These are phyloP conservation scores for Aphrophora alni DNA, from an alignment of 2,888 invertebrate genomes.

Conservation along the genomic window DNA sequence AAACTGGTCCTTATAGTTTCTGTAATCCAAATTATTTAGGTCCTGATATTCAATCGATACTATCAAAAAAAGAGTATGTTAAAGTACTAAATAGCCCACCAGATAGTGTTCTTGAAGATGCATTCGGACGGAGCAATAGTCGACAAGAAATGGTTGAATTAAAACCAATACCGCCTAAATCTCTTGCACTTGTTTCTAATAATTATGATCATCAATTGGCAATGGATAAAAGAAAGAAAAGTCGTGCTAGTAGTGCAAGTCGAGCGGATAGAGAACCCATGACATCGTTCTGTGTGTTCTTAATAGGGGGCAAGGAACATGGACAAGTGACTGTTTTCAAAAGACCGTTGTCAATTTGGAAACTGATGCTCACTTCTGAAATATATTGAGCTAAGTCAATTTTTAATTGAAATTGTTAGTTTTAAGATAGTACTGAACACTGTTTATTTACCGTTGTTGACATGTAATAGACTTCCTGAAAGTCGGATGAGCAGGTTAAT, in stretches of 20 bases:
- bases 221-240: slow-evolving; percentile 43
- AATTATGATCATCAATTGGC: slow-evolving; percentile 41
- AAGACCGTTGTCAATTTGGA: slow-evolving; percentile 81
- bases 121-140: slow-evolving; percentile 56
- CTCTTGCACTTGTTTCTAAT: slow-evolving; percentile 47
- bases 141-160: slow-evolving; percentile 52
- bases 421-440: not conserved
- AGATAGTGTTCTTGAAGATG: slow-evolving; percentile 67
- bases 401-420: too few species aligned
- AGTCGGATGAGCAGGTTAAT: too few species aligned
- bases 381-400: slow-evolving; percentile 47
- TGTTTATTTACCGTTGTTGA: not conserved
- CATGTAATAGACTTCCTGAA: too few species aligned
- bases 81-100: slow-evolving; percentile 66
- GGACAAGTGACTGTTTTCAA: slow-evolving; percentile 78
- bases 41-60: slow-evolving; percentile 63
- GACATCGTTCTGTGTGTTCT: slow-evolving; percentile 65
- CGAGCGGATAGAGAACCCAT: slow-evolving; percentile 60
- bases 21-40: slow-evolving; percentile 80
- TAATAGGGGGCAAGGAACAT: slow-evolving; percentile 82
- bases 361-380: slow-evolving; percentile 65
- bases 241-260: slow-evolving; percentile 65
- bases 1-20: slow-evolving; percentile 65
- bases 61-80: slow-evolving; percentile 55
- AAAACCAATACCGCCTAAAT: slow-evolving; percentile 51